These are phyloP conservation scores for Oceanites oceanicus DNA, from an alignment of 2,113 vertebrate genomes.

Conservation along the genomic window DNA sequence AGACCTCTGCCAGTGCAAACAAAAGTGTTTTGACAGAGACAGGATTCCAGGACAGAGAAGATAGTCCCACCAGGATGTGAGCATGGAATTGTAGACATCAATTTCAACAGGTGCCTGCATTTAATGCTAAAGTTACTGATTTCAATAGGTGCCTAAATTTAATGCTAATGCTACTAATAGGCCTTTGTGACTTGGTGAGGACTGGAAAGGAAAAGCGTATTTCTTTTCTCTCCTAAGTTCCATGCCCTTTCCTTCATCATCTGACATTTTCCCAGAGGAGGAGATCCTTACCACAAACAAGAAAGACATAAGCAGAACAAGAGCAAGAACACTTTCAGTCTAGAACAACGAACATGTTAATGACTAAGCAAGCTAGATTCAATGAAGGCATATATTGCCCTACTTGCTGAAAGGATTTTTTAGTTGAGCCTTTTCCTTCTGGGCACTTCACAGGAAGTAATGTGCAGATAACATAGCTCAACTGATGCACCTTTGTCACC, in stretches of 20 bases:
- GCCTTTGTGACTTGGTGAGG: neutral
- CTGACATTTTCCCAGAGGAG: neutral
- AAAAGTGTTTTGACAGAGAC: neutral
- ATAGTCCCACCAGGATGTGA: neutral
- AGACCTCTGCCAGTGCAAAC: neutral
- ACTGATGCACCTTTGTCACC: neutral
- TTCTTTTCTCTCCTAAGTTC: neutral
- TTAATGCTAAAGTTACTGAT: neutral
- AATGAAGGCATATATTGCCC: neutral
- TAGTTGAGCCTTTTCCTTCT: neutral
- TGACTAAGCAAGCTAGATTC: neutral
- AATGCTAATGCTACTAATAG: neutral
- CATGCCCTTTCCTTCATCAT: neutral
- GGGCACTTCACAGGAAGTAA: neutral
- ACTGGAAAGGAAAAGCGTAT: neutral
- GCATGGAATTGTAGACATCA: neutral
- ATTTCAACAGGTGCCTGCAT: neutral
- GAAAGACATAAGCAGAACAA: neutral
- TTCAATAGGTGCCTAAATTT: neutral
- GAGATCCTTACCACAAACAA: neutral
- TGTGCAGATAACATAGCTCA: neutral
- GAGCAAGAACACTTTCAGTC: neutral
- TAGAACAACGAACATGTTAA: neutral
- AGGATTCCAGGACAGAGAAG: neutral
- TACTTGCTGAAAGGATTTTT: neutral